Conservation (phyloP, 2,888 invertebrate genomes). For the Caenorhabditis doughertyi region DNA sequence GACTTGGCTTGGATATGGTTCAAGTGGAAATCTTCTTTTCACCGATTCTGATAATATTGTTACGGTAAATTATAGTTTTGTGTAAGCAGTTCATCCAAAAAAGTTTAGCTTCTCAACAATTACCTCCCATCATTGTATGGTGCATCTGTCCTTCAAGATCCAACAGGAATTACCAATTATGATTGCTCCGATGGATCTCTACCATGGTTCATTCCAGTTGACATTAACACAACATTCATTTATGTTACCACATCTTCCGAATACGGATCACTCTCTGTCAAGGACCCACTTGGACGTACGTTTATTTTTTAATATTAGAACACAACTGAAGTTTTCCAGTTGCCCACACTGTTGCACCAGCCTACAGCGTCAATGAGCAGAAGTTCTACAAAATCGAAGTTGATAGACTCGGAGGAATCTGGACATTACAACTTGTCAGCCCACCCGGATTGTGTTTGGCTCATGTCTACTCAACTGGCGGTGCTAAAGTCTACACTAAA, state of each 20-base stretch:
- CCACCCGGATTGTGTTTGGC: conserved; percentile 69
- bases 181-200: conserved; percentile 55
- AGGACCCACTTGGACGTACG: conserved; percentile 61
- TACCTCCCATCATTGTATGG: conserved; percentile 71
- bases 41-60: conserved; percentile 43
- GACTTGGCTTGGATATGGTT: conserved; percentile 68
- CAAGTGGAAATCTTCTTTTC: conserved; percentile 70
- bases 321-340: conserved; percentile 1
- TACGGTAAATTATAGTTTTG: conserved; percentile 5
- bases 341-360: conserved; percentile 8
- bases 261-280: conserved; percentile 59
- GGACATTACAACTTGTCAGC: conserved; percentile 48
- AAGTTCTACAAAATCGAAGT: conserved; percentile 66
- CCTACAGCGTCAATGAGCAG: conserved; percentile 57
- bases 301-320: background rate
- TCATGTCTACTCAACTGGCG: conserved; percentile 72
- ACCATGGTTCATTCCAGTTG: conserved; percentile 69
- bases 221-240: conserved; percentile 68
- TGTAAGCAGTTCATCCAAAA: background rate
- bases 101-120: conserved; percentile 55
- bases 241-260: conserved; percentile 66
- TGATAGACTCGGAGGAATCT: conserved; percentile 62
- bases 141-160: conserved; percentile 68
- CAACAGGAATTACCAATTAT: conserved; percentile 64
- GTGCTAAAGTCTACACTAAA: conserved; percentile 70